Evolutionary conservation across 2,888 invertebrate species (phyloP), one percentile per base, ranked within the genome.

Genomic region (Plagodis pulveraria): DNA sequence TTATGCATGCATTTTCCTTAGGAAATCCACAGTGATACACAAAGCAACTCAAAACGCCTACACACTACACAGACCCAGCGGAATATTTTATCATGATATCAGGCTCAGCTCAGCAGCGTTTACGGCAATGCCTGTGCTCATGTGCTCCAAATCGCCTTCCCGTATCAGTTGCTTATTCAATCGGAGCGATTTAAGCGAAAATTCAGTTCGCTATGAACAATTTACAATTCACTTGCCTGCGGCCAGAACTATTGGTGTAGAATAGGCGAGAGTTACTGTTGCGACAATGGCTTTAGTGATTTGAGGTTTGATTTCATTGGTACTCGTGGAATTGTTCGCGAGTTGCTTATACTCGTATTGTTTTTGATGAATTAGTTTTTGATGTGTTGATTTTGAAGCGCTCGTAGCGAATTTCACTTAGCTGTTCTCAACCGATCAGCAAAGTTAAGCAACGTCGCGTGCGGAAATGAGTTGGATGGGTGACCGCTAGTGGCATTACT

Each of bases 131-230:
- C 36, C 51, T 48, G 48, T 51, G 49, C 58, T 55, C 58, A 61
- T 61, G 61, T 44, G 45, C 56, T 55, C 57, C 65, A 62, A 65
- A 66, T 60, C 59, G 65, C 58, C 66, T 58, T 59, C 70, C 77
- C 70, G 80, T 86, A 87, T 87, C 86, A 85, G 82, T 87, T 86
- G 87, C 86, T 87, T 88, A 87, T 85, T 86, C 86, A 84, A 87
- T 87, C 80, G 81, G 71, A 58, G 68, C 80, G 81, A 85, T 85
- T 85, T 80, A 77, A 81, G 77, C 74, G 81, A 86, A 85, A 83
- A 85, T 84, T 80, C 84, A 84, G 83, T 81, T 77, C 79, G 79
- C 72, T 76, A 70, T 74, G 80, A 76, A 79, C 84, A 79, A 86
- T 87, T 86, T 87, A 85, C 87, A 84, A 82, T 86, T 82, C 86